phyloP scores from a whole-genome alignment of 2,113 vertebrate species.

The Apistogramma diplotaenia region DNA sequence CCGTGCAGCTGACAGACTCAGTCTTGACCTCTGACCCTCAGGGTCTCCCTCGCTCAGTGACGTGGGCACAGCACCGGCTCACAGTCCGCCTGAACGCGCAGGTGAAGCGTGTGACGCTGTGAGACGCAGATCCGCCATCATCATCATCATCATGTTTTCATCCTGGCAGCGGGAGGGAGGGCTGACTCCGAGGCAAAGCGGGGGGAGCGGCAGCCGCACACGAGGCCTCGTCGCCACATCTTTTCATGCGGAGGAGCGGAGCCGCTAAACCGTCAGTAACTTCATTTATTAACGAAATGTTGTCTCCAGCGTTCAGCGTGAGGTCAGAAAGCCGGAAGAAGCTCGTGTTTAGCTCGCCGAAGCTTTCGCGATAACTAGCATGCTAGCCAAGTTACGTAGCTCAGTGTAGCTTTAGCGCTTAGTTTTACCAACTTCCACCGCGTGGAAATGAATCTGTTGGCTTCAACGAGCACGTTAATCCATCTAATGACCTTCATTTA shows the following conservation, averaged over 20 bases:
- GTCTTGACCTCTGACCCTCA: constrained; percentile 64
- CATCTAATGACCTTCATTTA: fast-evolving
- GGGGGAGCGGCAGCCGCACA: constrained; percentile 46
- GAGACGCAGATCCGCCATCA: constrained; percentile 45
- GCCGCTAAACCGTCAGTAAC: constrained; percentile 67
- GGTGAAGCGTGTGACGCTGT: not conserved
- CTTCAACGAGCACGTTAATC: fast-evolving
- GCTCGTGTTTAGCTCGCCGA: not conserved
- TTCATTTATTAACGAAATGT: not conserved
- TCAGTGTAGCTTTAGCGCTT: constrained; percentile 9
- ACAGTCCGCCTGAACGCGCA: not conserved
- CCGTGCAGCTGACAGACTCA: constrained; percentile 36
- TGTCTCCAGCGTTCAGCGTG: not conserved
- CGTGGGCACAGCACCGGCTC: constrained; percentile 17
- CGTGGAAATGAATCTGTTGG: no score
- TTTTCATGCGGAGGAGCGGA: constrained; percentile 68
- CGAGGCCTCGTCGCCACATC: constrained; percentile 69
- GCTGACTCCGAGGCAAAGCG: constrained; percentile 58
- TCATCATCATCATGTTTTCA: constrained; percentile 65
- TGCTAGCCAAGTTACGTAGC: constrained; percentile 36
- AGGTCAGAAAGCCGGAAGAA: fast-evolving
- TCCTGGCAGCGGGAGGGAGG: constrained; percentile 66
- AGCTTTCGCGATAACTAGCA: constrained; percentile 19
- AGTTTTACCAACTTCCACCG: not conserved
- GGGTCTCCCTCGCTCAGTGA: constrained; percentile 14